phyloP scores from a whole-genome alignment of 2,113 vertebrate genomes.

The Myotis davidii region DNA sequence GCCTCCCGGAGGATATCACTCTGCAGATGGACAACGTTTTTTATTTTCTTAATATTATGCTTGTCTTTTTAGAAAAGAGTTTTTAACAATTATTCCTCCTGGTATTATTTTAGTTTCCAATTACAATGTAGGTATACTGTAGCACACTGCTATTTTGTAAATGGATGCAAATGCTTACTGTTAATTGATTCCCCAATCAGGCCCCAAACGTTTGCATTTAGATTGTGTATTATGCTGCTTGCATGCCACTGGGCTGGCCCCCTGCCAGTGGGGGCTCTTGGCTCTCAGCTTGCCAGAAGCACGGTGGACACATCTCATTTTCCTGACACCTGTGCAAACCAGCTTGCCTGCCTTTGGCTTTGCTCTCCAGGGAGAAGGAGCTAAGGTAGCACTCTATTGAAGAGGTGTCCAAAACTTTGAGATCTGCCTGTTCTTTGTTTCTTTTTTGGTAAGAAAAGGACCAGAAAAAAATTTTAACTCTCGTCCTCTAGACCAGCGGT shows the following conservation, averaged over 20 bases:
- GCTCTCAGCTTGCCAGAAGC: slow-evolving; percentile 59
- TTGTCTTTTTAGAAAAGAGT: slow-evolving; percentile 81
- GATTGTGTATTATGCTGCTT: slow-evolving; percentile 80
- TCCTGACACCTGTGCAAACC: slow-evolving; percentile 47
- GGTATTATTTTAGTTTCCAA: slow-evolving; percentile 87
- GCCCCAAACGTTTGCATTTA: slow-evolving; percentile 79
- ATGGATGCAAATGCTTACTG: slow-evolving; percentile 84
- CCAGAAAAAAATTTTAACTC: background rate
- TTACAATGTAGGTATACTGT: slow-evolving; percentile 81
- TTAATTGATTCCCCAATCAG: slow-evolving; percentile 85
- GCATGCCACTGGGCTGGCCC: slow-evolving; percentile 79
- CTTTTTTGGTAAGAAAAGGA: background rate
- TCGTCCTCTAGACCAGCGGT: background rate
- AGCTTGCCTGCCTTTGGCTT: slow-evolving; percentile 40
- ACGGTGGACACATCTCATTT: slow-evolving; percentile 38
- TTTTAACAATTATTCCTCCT: slow-evolving; percentile 84
- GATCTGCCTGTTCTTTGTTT: background rate
- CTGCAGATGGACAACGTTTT: slow-evolving; percentile 84
- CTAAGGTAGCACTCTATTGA: background rate
- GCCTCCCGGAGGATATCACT: slow-evolving; percentile 77
- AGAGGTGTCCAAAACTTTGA: background rate
- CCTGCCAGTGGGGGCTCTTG: slow-evolving; percentile 75
- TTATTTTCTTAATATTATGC: slow-evolving; percentile 86
- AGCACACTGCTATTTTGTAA: slow-evolving; percentile 83
- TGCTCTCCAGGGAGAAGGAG: background rate